Base-by-base conservation (phyloP, 2,888 invertebrate species). In the Dryobota labecula region DNA sequence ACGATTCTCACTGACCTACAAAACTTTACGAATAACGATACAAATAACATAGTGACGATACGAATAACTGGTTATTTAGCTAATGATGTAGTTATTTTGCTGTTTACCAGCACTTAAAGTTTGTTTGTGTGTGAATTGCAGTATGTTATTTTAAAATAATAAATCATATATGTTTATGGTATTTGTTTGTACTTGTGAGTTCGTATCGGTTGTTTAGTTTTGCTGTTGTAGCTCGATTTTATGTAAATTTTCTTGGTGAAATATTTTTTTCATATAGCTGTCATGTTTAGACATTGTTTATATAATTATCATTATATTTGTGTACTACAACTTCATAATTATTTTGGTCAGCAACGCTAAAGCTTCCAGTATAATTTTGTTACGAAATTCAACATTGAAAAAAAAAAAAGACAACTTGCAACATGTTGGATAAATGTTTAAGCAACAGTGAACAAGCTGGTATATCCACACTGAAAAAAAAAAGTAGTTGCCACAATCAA, bases 1-100 rank as follows among this genome's bases (percentile, higher is more conserved):
- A 74, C 63, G 9, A 76, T 70, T 77, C 67, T 63, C 72, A 61
- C 68, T 84, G 76, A 54, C 76, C 79, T 76, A 84, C 67, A 71
- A 70, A 78, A 47, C 75, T 36, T 18, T 45, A 56, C 47, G 43
- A 65, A 79, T 76, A 70, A 63, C 75, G 78, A 70, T 72, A 58
- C 62, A 58, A 71, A 78, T 60, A 20, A 54, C 57, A 38, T n/a
- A 20, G 47, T 49, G 9, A 27, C 20, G 58, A 6, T 60, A 70
- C 27, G 43, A 56, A 71, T 70, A 49, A 57, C 69, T 24, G 33
- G 76, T 73, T 76, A 75, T 75, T 70, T 69, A 36, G 45, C 8
- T 51, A 61, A 62, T 78, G 13, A 47, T 65, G 41, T 60, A 38
- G 78, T 45, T 78, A 64, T 38, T 71, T 65, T 36, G 56, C 0